phyloP scores from a whole-genome alignment of 2,113 vertebrate species.

The Aldabrachelys gigantea region DNA sequence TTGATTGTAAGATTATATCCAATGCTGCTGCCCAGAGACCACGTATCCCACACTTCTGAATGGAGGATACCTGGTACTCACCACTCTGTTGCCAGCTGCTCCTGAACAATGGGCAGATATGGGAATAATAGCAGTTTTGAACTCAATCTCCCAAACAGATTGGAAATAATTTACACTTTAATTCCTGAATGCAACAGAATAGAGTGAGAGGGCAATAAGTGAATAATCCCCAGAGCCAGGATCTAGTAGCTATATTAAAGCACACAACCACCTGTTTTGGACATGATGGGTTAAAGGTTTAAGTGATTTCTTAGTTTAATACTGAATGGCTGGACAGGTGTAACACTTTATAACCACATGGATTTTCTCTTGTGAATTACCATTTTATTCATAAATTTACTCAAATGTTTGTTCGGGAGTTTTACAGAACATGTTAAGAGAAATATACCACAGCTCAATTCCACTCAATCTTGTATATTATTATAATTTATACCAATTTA shows the following conservation, averaged over 20 bases:
- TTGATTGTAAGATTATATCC: too few relatives aligned
- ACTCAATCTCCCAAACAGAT: background rate
- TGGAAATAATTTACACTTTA: background rate
- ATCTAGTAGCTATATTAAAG: background rate
- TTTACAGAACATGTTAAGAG: background rate
- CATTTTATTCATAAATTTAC: background rate
- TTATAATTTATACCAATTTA: background rate
- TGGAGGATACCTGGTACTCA: background rate
- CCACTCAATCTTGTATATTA: background rate
- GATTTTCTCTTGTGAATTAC: background rate
- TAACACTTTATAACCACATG: background rate
- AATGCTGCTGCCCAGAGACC: background rate
- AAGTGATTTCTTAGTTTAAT: background rate
- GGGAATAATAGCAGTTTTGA: background rate
- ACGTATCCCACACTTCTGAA: background rate
- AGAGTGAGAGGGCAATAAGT: background rate
- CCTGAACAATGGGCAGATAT: background rate
- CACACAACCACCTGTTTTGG: background rate
- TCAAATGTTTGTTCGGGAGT: background rate
- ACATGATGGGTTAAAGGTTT: background rate
- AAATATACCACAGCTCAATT: background rate
- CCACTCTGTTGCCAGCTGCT: background rate
- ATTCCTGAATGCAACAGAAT: background rate
- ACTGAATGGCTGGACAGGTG: background rate
- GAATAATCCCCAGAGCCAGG: background rate